A percentile compares a stretch with the other conserved stretches of the same genome.
These are phyloP conservation scores for Microcebus lehilahytsara DNA, from an alignment of 2,113 vertebrate species.

Conservation along the genomic window DNA sequence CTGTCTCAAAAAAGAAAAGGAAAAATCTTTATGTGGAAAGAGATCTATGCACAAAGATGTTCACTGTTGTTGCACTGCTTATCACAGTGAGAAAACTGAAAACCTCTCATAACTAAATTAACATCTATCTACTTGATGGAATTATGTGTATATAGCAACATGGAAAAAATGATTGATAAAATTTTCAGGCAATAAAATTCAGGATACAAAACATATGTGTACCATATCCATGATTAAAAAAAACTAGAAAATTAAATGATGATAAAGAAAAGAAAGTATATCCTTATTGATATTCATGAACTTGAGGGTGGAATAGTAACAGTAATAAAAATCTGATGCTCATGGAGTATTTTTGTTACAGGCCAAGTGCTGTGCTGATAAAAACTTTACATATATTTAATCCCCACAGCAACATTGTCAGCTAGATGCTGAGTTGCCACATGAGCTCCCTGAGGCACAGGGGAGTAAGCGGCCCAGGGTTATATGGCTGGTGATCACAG, in stretches of 20 bases:
- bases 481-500: neutral
- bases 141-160: neutral
- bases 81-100: neutral
- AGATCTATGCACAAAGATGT: neutral
- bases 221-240: neutral
- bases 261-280: neutral
- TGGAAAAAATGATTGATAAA: neutral
- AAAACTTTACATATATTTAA: neutral
- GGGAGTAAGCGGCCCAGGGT: fast-evolving
- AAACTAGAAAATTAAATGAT: neutral
- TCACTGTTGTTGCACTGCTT: no score
- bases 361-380: neutral
- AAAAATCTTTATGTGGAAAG: neutral
- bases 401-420: neutral
- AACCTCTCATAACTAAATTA: neutral
- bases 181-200: neutral
- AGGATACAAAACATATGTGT: neutral
- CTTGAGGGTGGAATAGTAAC: neutral
- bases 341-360: neutral
- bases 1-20: no score
- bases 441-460: neutral
- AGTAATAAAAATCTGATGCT: no score
- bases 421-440: neutral
- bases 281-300: neutral
- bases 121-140: neutral